A percentile compares a stretch with the other conserved stretches of the same genome.
Evolutionary conservation across 1,140 invertebrate species (phyloP).

Genomic region (Drosophila gunungcola): DNA sequence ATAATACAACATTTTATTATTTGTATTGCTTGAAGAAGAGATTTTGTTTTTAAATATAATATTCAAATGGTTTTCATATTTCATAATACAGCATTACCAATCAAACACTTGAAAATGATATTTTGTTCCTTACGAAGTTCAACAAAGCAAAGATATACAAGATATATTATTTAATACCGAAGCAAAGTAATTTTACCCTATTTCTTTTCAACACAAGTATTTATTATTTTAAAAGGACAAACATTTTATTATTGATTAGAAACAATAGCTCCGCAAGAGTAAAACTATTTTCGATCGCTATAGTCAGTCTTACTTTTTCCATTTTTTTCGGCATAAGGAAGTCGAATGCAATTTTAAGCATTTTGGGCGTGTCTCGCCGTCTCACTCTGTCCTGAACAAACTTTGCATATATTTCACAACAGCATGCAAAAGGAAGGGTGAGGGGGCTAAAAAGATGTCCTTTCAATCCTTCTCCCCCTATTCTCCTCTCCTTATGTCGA

Average conservation of each 20-base stretch:
- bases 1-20: too few species aligned
- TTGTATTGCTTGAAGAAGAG: too few species aligned
- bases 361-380: constrained; percentile 40
- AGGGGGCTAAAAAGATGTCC: constrained; percentile 10
- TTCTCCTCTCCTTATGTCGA: constrained; percentile 52
- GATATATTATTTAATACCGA: too few species aligned
- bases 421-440: constrained; percentile 21
- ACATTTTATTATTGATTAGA: not conserved
- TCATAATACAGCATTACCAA: too few species aligned
- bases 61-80: too few species aligned
- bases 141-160: too few species aligned
- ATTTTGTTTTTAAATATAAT: too few species aligned
- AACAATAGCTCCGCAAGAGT: not conserved
- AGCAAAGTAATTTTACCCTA: too few species aligned
- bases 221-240: too few species aligned
- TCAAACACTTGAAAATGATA: too few species aligned
- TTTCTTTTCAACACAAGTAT: too few species aligned
- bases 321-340: constrained; percentile 17
- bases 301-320: not conserved
- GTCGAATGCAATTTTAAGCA: constrained; percentile 60
- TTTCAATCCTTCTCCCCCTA: constrained; percentile 3
- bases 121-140: too few species aligned
- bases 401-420: constrained; percentile 74
- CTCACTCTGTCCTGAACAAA: constrained; percentile 46
- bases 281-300: not conserved